Evolutionary conservation across 1,140 invertebrate genomes (phyloP).

Genomic region (Penaeus indicus): DNA sequence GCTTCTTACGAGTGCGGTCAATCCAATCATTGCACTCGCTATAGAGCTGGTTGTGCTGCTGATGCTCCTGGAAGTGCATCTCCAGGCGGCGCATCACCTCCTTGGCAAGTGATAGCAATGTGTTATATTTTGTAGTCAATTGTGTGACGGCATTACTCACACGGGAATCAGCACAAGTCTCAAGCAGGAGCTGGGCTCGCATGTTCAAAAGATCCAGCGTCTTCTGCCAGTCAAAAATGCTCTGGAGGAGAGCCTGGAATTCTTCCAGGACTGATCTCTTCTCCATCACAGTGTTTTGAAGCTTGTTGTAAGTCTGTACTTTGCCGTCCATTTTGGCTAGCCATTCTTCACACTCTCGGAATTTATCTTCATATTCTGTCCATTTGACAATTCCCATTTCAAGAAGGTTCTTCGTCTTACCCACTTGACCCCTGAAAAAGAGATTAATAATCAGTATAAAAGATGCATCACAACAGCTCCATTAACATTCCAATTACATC

Average conservation of each 20-base stretch:
- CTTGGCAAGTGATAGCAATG: constrained; percentile 90
- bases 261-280: constrained; percentile 91
- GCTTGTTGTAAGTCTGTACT: constrained; percentile 90
- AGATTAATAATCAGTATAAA: constrained; percentile 6
- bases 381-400: constrained; percentile 93
- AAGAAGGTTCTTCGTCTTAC: constrained; percentile 84
- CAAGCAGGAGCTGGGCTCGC: constrained; percentile 88
- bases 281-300: constrained; percentile 88
- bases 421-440: constrained; percentile 71
- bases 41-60: constrained; percentile 80
- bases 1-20: constrained; percentile 86
- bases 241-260: constrained; percentile 87
- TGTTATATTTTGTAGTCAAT: constrained; percentile 93
- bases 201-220: constrained; percentile 92
- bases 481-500: constrained; percentile 2
- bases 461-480: constrained; percentile 26
- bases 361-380: constrained; percentile 96
- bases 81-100: constrained; percentile 92
- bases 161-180: constrained; percentile 92
- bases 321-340: constrained; percentile 86
- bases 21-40: constrained; percentile 94
- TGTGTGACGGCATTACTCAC: constrained; percentile 95
- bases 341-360: constrained; percentile 90
- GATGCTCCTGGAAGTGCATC: constrained; percentile 84
- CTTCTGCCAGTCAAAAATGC: constrained; percentile 93